phyloP scores from a whole-genome alignment of 2,888 invertebrate species.

The Leucophenga montana region DNA sequence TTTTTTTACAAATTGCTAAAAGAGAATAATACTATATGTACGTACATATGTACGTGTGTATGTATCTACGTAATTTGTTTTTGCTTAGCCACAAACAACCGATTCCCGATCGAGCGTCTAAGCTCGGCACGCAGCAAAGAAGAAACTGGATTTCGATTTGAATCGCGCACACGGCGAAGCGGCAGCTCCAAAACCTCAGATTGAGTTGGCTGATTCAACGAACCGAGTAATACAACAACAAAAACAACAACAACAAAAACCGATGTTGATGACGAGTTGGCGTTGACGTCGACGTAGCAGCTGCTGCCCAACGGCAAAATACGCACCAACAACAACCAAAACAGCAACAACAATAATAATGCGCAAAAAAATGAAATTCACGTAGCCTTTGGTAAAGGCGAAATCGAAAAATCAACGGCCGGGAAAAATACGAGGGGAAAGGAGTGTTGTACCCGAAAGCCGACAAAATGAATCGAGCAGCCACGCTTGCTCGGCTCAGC shows the following conservation, averaged over 20 bases:
- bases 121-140: conserved; percentile 37
- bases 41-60: background rate
- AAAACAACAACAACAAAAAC: background rate
- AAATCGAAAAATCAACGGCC: too few relatives aligned
- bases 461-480: conserved; percentile 7
- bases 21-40: background rate
- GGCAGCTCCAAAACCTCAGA: conserved; percentile 39
- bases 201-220: conserved; percentile 16
- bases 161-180: conserved; percentile 56
- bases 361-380: conserved; percentile 8
- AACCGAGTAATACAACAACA: conserved; percentile 26
- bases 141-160: conserved; percentile 54
- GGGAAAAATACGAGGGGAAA: background rate
- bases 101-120: conserved; percentile 17
- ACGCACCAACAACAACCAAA: background rate
- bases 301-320: conserved; percentile 5
- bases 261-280: background rate
- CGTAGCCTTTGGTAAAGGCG: conserved; percentile 21
- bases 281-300: background rate
- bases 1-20: too few relatives aligned
- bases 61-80: background rate
- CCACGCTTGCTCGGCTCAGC: background rate
- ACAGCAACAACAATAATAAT: conserved; percentile 4
- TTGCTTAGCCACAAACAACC: conserved; percentile 11
- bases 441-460: background rate